These are phyloP conservation scores for Anthoscopus minutus DNA, from an alignment of 2,113 vertebrate species.

Conservation along the genomic window DNA sequence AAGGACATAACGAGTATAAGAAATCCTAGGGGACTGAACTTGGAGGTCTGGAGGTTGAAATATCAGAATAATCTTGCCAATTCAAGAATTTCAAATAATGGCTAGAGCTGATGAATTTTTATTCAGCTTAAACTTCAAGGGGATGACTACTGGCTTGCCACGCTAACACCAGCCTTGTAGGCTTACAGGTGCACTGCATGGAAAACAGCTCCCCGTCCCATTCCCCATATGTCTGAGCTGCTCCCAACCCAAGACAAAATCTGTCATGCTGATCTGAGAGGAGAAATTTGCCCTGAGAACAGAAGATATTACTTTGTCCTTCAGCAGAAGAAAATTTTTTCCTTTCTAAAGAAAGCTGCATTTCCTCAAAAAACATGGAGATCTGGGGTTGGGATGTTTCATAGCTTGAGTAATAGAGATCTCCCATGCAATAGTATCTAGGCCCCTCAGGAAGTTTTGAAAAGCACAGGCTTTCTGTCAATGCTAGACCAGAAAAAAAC, in stretches of 20 bases:
- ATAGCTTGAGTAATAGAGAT: background rate
- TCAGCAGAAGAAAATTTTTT: background rate
- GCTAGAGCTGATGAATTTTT: background rate
- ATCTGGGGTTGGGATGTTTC: background rate
- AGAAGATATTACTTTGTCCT: background rate
- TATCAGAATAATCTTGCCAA: background rate
- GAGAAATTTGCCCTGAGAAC: background rate
- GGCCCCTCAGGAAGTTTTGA: background rate
- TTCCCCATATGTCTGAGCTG: background rate
- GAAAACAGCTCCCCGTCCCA: background rate
- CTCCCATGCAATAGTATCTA: background rate
- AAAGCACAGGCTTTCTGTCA: background rate
- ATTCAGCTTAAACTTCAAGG: background rate
- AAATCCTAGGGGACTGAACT: background rate
- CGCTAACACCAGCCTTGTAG: background rate
- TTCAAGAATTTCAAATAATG: background rate
- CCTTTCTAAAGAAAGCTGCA: background rate
- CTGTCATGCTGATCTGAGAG: background rate
- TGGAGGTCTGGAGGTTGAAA: background rate
- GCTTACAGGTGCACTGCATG: accelerated
- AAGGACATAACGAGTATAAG: background rate
- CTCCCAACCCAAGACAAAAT: background rate
- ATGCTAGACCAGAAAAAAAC: background rate
- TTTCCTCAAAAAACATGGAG: background rate
- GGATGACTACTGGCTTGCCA: background rate